A percentile compares a stretch with the other conserved stretches of the same genome.
Conservation (phyloP, 1,140 invertebrate species). For the Drosophila sp. region DNA sequence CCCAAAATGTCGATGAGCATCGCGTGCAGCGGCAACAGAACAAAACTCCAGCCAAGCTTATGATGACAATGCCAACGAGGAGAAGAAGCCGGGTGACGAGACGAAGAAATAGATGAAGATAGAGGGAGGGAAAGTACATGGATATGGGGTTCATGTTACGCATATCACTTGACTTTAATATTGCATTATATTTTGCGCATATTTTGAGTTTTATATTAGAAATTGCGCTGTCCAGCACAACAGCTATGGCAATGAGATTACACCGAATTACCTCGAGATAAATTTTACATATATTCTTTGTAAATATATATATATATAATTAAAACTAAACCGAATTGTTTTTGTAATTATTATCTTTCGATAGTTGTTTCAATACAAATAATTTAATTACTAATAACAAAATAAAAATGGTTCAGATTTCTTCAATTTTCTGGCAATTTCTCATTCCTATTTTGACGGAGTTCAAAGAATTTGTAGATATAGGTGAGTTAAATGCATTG, state of each 20-base stretch:
- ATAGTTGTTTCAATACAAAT: no score
- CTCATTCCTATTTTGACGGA: background rate
- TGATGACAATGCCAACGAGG: slow-evolving; percentile 39
- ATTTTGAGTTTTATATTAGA: slow-evolving; percentile 52
- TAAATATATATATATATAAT: no score
- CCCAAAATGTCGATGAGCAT: slow-evolving; percentile 48
- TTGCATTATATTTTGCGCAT: slow-evolving; percentile 58
- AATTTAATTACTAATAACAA: no score
- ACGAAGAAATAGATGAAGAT: background rate
- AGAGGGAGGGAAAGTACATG: background rate
- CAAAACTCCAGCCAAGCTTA: slow-evolving; percentile 30
- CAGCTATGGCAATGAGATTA: no score
- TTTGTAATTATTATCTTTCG: no score
- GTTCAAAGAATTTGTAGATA: background rate
- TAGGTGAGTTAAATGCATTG: background rate
- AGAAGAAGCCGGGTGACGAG: background rate
- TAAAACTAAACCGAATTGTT: background rate
- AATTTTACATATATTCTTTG: no score
- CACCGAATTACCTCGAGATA: no score
- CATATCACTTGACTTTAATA: slow-evolving; percentile 73
- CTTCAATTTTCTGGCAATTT: background rate
- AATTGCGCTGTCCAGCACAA: slow-evolving; percentile 34
- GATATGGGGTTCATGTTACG: slow-evolving; percentile 48
- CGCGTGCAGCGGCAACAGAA: slow-evolving; percentile 39
- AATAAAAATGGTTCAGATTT: no score